These are phyloP conservation scores for Zeuzera pyrina DNA, from an alignment of 2,888 invertebrate genomes.

Conservation along the genomic window DNA sequence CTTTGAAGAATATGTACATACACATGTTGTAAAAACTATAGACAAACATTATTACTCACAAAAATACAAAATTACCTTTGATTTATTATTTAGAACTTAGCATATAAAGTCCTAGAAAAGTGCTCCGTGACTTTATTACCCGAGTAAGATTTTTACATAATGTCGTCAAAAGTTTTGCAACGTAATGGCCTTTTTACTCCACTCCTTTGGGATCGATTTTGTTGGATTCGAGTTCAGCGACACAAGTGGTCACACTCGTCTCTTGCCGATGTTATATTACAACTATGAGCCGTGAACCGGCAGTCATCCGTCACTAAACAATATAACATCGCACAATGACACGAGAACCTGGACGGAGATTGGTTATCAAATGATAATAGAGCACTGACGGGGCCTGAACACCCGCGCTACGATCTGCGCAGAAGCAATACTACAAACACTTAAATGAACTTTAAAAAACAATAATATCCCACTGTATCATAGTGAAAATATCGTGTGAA, in stretches of 20 bases:
- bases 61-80: no score
- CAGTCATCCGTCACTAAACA: conserved; percentile 25
- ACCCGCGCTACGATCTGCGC: conserved; percentile 47
- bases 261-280: conserved; percentile 12
- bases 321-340: conserved; percentile 35
- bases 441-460: no score
- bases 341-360: conserved; percentile 55
- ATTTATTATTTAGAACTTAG: no score
- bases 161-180: no score
- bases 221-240: conserved; percentile 29
- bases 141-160: no score
- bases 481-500: no score
- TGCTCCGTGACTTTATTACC: no score
- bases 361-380: conserved; percentile 66
- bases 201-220: conserved; percentile 2
- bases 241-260: conserved; percentile 13
- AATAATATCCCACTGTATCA: no score
- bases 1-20: no score
- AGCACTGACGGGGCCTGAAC: conserved; percentile 53
- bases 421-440: conserved; percentile 11
- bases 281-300: conserved; percentile 18
- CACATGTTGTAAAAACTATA: no score
- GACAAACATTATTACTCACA: no score
- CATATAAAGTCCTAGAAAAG: no score
- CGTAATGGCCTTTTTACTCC: conserved; percentile 14